phyloP scores from a whole-genome alignment of 64 coral and sea anemone species.

The Orbicella faveolata region DNA sequence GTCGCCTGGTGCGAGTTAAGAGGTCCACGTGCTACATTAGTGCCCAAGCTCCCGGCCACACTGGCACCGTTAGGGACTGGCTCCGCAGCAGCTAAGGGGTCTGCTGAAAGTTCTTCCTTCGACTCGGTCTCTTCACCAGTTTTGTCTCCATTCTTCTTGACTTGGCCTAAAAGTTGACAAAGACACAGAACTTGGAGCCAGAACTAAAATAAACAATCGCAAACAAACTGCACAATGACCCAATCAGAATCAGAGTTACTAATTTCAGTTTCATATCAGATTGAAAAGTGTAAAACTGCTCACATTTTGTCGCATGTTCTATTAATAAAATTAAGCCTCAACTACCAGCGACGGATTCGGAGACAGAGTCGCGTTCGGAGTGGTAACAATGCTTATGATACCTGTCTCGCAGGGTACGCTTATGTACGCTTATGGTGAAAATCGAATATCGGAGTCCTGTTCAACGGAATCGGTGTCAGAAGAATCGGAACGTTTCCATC shows the following conservation, averaged over 20 bases:
- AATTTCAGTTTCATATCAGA: too few species aligned
- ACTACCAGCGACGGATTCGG: too few species aligned
- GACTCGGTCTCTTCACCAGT: slow-evolving; percentile 1
- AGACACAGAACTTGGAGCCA: background rate
- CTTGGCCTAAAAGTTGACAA: background rate
- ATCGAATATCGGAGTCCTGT: background rate
- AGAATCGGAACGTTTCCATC: too few species aligned
- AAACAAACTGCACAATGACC: too few species aligned
- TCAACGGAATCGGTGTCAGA: background rate
- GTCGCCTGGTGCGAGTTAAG: slow-evolving; percentile 18
- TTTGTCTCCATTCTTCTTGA: slow-evolving; percentile 23
- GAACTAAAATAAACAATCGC: background rate
- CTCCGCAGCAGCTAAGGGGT: background rate
- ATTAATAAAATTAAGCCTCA: too few species aligned
- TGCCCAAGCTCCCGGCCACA: background rate
- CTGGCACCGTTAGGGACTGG: slow-evolving; percentile 20
- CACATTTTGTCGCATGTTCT: too few species aligned
- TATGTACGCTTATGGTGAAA: too few species aligned
- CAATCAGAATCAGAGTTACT: too few species aligned
- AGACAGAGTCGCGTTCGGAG: too few species aligned
- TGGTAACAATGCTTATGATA: too few species aligned
- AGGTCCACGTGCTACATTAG: slow-evolving; percentile 1
- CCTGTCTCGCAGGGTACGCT: too few species aligned
- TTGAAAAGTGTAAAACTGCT: too few species aligned
- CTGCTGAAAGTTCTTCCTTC: background rate